These are phyloP conservation scores for Onthophagus sagittarius DNA, from an alignment of 2,888 invertebrate species.

Conservation along the genomic window DNA sequence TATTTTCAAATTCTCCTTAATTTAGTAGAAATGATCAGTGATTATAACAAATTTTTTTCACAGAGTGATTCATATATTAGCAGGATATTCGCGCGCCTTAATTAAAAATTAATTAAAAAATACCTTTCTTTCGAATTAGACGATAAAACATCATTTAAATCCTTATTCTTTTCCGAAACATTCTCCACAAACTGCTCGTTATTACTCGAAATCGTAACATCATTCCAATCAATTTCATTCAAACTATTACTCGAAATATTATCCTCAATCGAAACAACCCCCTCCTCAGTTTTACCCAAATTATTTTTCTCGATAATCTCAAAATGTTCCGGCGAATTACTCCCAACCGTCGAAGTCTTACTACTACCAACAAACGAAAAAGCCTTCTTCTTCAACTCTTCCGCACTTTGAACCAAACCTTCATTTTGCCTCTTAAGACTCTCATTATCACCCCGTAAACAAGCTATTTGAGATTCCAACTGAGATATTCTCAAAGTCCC, in stretches of 20 bases:
- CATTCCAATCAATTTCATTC: conserved; percentile 48
- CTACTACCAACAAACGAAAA: conserved; percentile 22
- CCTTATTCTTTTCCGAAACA: conserved; percentile 1
- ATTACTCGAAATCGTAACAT: conserved; percentile 27
- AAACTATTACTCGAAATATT: conserved; percentile 43
- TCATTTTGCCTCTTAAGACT: conserved; percentile 42
- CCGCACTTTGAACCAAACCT: conserved; percentile 25
- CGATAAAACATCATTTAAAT: neutral
- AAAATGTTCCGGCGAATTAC: conserved; percentile 60
- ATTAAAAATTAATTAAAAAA: conserved; percentile 5
- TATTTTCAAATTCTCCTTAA: no score
- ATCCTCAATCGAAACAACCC: conserved; percentile 37
- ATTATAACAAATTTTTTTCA: no score
- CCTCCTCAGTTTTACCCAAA: conserved; percentile 33
- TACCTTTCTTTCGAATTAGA: neutral
- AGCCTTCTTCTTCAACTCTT: conserved; percentile 10
- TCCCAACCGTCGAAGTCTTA: conserved; percentile 49
- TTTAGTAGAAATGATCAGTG: no score
- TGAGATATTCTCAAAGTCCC: conserved; percentile 44
- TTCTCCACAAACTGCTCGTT: conserved; percentile 17
- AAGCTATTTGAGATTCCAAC: conserved; percentile 42
- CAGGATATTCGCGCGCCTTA: no score
- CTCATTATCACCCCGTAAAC: conserved; percentile 46
- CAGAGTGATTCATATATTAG: no score
- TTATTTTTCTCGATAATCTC: conserved; percentile 56